Evolutionary conservation across 2,113 vertebrate genomes (phyloP), one percentile per base, ranked within the genome.

Genomic region (Macrotis lagotis): DNA sequence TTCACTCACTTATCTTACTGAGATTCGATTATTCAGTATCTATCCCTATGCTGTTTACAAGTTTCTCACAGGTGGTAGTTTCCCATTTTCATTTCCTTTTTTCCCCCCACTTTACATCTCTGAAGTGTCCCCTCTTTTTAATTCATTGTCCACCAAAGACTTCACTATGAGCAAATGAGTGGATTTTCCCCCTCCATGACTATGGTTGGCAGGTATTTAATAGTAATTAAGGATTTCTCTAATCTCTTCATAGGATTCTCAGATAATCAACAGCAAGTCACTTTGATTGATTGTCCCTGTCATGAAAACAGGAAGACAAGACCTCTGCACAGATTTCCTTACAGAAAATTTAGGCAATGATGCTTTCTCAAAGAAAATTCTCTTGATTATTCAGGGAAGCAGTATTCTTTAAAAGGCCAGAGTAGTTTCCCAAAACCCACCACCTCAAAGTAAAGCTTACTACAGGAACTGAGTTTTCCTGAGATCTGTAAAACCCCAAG

Each of bases 261-360:
- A 96, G 94, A 98, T 97, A 97, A 98, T 97, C 98, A 98, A 97
- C 91, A 96, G 91, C 92, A 94, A 98, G 95, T 97, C 97, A 96
- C 94, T 98, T 97, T 98, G 98, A 98, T 96, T 98, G 98, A 98
- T 97, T 96, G 95, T 51, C 95, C 96, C 98, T 97, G 95, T 97
- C 97, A 97, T 10, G 50, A 96, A 98, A 98, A 96, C 90, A 89
- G 52, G 95, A 98, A 96, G 91, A 96, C 94, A 93, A 96, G 88
- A 88, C 92, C 59, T 97, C 95, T 97, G 92, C 95, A 97, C 96
- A 94, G 95, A 97, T 96, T 98, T 98, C 94, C 94, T 95, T 93
- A 24, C 96, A 97, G 94, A 97, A 96, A 97, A 93, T 94, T 96
- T 90, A 93, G 89, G 59, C 96, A 96, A 94, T 95, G 94, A 96